Evolutionary conservation across 30 jellyfish, hydroid and myxozoan species (phyloP), one percentile per base, ranked within the genome.

Genomic region (Hydractinia echinata): DNA sequence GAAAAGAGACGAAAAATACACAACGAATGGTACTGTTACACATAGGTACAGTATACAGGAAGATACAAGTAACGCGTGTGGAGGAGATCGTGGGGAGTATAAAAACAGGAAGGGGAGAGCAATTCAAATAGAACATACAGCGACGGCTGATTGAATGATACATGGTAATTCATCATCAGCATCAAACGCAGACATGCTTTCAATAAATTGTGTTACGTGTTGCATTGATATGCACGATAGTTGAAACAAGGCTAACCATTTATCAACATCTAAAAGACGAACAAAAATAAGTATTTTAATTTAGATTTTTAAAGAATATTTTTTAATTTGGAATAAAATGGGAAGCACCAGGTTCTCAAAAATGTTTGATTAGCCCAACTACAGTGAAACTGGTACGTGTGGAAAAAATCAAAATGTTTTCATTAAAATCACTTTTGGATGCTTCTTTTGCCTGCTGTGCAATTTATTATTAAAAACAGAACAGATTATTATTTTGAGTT

Each of bases 161-260:
- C 13, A 8, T 55, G 61, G 83, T 4, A 74, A 4, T 55, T 74
- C 83, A 52, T 74, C 83, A 49, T 74, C 83, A 10, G 66, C 66
- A 44, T 54, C 62, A 13, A 51, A 44, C 20, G 13, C 51, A 10
- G 83, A 67, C 62, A 74, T 74, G 7, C 39, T 13, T 10, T 74
- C 67, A 18, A 74, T 30, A 55, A 74, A 13, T 0, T 5, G 7
- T 5, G 61, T 58, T 49, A 54, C 58, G 15, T 10, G 51, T 10
- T 74, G 51, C 66, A 49, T 20, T 48, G 70, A 74, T 5, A 53
- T 58, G 51, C 15, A 20, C 51, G n/a, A 52, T 1, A 74, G 51
- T 51, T 74, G 70, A 11, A 74, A 13, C 20, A 74, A 55, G 15
- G 70, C 83, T 58, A 49, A 19, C 83, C 83, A 74, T 67, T 74